Evolutionary conservation across 2,113 vertebrate genomes (phyloP), one percentile per base, ranked within the genome.

Genomic region (Motacilla tschutschensis): DNA sequence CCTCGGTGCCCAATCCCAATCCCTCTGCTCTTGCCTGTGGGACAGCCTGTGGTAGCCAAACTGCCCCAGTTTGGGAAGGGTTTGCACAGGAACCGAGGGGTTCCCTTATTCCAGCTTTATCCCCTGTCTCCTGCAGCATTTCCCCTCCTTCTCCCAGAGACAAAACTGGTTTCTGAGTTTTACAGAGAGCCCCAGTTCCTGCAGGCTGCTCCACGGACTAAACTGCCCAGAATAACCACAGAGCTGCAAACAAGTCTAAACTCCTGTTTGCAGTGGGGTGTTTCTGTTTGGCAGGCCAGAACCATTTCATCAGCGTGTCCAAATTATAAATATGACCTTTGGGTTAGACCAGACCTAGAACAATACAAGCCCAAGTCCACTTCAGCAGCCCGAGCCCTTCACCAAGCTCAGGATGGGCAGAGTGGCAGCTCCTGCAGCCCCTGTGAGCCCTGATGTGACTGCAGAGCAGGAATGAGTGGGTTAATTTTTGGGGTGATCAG

Each of bases 231-330:
- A 85, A 53, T 7, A 91, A 85, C 88, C 70, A 46, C 62, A 50
- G 82, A 16, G 89, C 53, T 59, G 76, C 76, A 79, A 88, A 73
- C 92, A 92, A 93, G 92, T 71, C 88, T 88, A 46, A 86, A 82
- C 84, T 93, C 83, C 83, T 91, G 86, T 84, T 93, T 90, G 72
- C 81, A 59, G 63, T 14, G 74, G 88, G 66, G 14, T 74, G 93
- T 64, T 91, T 84, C 38, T 87, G 75, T 92, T 73, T 90, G 90
- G 62, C 38, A 40, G 92, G 72, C 12, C 64, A 84, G 31, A 46
- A 48, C 35, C 26, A 8, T 88, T 92, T 79, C 76, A 92, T 70
- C 79, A 89, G 76, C 28, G 0, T 35, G 76, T 33, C 28, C 85
- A 70, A 75, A 86, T 66, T 91, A 73, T 65, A 85, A 88, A 76